These are phyloP conservation scores for Mus pahari DNA, from an alignment of 2,113 vertebrate species.

Conservation along the genomic window DNA sequence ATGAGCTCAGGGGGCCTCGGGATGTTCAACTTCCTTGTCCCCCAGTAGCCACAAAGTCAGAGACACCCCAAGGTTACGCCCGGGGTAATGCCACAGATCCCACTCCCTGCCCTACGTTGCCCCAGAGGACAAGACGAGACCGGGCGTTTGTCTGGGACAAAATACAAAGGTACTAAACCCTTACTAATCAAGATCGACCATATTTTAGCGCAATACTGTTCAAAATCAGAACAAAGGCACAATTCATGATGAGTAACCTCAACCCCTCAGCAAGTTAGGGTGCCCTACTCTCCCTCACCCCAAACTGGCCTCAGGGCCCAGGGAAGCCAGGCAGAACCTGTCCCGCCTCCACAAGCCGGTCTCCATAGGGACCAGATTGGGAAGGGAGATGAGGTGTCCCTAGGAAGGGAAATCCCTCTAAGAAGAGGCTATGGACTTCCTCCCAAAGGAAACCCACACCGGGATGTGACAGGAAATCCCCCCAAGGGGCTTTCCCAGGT, in stretches of 20 bases:
- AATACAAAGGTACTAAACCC: background rate
- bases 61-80: too few species aligned
- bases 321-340: background rate
- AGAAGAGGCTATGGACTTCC: conserved; percentile 41
- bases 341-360: accelerated
- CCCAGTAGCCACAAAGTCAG: background rate
- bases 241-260: background rate
- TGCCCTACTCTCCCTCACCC: too few species aligned
- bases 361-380: background rate
- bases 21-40: accelerated
- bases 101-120: background rate
- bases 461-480: background rate
- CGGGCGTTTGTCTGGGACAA: background rate
- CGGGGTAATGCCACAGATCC: background rate
- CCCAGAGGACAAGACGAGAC: background rate
- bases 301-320: too few species aligned
- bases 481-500: background rate
- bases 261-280: background rate
- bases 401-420: conserved; percentile 41
- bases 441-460: background rate
- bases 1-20: background rate
- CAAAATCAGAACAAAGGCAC: background rate
- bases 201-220: background rate
- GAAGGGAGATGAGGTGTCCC: background rate
- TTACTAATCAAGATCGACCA: background rate